Evolutionary conservation across 92 coral and sea anemone species (phyloP), one percentile per base, ranked within the genome.

Genomic region (Parazoanthus atlanticus): DNA sequence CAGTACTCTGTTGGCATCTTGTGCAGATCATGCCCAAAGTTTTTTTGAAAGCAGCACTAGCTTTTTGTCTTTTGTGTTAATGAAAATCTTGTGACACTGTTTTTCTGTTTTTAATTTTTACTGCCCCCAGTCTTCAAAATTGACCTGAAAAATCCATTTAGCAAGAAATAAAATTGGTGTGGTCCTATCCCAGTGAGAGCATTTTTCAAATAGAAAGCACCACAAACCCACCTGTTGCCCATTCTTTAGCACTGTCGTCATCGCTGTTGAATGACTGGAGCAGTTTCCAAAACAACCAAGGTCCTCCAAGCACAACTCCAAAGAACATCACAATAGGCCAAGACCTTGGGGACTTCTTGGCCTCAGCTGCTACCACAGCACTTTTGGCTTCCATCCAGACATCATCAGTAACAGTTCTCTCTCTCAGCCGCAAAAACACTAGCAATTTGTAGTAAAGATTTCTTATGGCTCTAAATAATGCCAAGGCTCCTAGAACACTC

Each of bases 271-370:
- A 72, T n/a, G 98, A 96, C 30, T 92, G 92, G 29, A 96, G 49
- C 33, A 96, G 88, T 58, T 91, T 96, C 98, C 98, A 96, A 30
- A 96, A 94, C 10, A 96, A 81, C 91, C 95, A 94, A 0, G 98
- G 98, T 21, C 93, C 91, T 7, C 98, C 98, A 78, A 96, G 86
- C 8, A 94, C 98, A 58, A 94, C 98, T 65, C 93, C 98, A 88
- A 96, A 94, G 88, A 96, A 96, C 90, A 96, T 85, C 75, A 96
- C 89, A 85, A 96, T 93, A 0, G 98, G 98, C 98, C 98, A 96
- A 34, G 98, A 96, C 76, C 90, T 91, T 72, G 95, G 86, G 7
- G 81, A 25, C 88, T 90, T 90, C 86, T 89, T 90, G 15, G 86
- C 83, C 21, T 81, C 86, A 8, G 92, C 54, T 3, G 83, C 90